Evolutionary conservation across 2,113 vertebrate species (phyloP).

Genomic region (Corythaixoides concolor): DNA sequence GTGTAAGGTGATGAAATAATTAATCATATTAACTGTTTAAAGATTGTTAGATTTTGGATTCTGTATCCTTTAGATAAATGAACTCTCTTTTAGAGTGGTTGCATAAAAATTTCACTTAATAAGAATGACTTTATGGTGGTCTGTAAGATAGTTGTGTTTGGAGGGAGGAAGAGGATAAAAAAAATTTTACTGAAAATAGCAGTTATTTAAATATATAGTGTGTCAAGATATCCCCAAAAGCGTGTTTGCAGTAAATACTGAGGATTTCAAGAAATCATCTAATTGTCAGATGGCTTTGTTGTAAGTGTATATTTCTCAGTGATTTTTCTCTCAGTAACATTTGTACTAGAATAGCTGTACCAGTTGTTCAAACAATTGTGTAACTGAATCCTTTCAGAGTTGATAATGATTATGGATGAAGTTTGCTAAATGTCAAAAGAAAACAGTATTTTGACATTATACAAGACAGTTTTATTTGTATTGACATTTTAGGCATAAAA

Average conservation of each 20-base stretch:
- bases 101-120: not conserved
- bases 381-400: not conserved
- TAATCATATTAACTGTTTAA: not conserved
- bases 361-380: not conserved
- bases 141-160: not conserved
- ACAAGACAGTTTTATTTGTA: not conserved
- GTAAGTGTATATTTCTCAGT: not conserved
- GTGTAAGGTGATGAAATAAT: not conserved
- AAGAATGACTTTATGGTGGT: not conserved
- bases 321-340: not conserved
- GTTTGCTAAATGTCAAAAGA: not conserved
- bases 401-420: not conserved
- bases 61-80: not conserved
- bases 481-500: not conserved
- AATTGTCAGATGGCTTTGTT: not conserved
- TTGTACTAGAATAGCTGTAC: not conserved
- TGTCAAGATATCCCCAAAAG: not conserved
- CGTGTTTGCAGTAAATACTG: not conserved
- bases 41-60: not conserved
- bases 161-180: not conserved
- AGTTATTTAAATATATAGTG: not conserved
- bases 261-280: not conserved
- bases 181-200: not conserved
- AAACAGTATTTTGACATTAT: not conserved
- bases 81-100: not conserved